phyloP scores from a whole-genome alignment of 2,888 invertebrate species.

The Drosophila formosana region DNA sequence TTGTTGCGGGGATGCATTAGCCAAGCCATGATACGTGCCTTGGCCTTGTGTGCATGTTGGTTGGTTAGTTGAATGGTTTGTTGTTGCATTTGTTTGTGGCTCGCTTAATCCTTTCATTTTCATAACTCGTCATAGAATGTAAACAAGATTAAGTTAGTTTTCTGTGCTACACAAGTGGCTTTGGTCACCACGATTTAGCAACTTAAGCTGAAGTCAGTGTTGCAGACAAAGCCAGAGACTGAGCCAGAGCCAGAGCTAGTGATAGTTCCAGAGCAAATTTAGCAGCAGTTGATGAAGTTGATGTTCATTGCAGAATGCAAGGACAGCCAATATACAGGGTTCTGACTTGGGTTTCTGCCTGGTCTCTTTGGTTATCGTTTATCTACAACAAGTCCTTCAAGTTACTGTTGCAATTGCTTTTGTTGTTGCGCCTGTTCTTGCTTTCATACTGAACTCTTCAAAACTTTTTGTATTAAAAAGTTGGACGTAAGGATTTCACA shows the following conservation, averaged over 20 bases:
- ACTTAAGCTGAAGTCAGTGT: slow-evolving; percentile 16
- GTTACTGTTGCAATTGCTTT: slow-evolving; percentile 80
- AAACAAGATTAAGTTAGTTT: slow-evolving; percentile 81
- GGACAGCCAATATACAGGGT: slow-evolving; percentile 63
- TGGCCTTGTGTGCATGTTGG: slow-evolving; percentile 27
- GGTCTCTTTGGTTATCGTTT: slow-evolving; percentile 54
- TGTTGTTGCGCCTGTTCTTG: slow-evolving; percentile 56
- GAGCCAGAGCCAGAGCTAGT: slow-evolving; percentile 1
- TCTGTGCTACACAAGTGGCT: slow-evolving; percentile 79
- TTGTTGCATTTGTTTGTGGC: slow-evolving; percentile 74
- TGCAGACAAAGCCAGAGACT: not conserved
- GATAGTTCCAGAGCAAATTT: not conserved
- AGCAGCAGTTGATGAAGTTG: slow-evolving; percentile 14
- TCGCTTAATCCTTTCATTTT: slow-evolving; percentile 80
- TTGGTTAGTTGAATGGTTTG: slow-evolving; percentile 39
- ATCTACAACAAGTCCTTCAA: slow-evolving; percentile 79
- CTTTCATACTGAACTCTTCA: slow-evolving; percentile 68
- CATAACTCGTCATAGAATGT: slow-evolving; percentile 82
- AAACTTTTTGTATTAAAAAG: slow-evolving; percentile 81
- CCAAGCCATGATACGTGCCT: no score
- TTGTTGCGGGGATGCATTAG: no score
- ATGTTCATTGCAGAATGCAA: slow-evolving; percentile 31
- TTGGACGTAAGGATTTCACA: slow-evolving; percentile 80
- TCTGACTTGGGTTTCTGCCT: not conserved
- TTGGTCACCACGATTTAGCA: slow-evolving; percentile 48